A percentile compares a stretch with the other conserved stretches of the same genome.
Conservation (phyloP, 2,113 vertebrate genomes). For the Labrus mixtus region DNA sequence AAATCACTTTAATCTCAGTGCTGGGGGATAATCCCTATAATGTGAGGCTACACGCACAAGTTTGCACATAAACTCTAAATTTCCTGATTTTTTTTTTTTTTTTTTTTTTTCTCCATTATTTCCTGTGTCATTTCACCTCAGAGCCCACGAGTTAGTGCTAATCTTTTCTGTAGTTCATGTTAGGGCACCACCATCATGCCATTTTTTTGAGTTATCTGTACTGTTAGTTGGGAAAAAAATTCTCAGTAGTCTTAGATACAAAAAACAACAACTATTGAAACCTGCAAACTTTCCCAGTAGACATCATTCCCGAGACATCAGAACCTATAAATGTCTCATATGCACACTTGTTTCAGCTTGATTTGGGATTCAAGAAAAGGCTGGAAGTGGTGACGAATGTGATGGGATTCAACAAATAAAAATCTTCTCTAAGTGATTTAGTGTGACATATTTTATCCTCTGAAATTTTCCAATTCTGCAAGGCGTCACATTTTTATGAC, state of each 20-base stretch:
- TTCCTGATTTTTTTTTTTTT: not conserved
- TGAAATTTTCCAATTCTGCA: not conserved
- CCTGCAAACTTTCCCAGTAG: constrained; percentile 11
- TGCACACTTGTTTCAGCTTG: constrained; percentile 39
- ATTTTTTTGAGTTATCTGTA: not conserved
- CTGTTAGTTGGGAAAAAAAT: too few species aligned
- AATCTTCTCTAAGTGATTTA: constrained; percentile 46
- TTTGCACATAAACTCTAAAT: constrained; percentile 10
- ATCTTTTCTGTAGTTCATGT: constrained; percentile 41
- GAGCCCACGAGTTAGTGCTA: not conserved
- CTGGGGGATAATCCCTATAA: constrained; percentile 29
- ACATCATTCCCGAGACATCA: constrained; percentile 18
- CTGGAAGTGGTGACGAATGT: constrained; percentile 15
- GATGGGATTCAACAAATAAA: constrained; percentile 7
- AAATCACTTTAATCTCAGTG: constrained; percentile 45
- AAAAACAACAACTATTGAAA: not conserved
- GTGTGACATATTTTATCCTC: constrained; percentile 29
- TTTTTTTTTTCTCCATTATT: too few species aligned
- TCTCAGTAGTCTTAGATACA: not conserved
- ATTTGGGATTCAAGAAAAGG: constrained; percentile 24
- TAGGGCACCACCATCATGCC: constrained; percentile 5
- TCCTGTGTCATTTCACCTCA: not conserved
- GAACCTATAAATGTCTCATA: constrained; percentile 39
- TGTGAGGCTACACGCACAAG: constrained; percentile 10
- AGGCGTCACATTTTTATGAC: constrained; percentile 7